phyloP scores from a whole-genome alignment of 2,797 vertebrate species.

The Gambusia yucatana region DNA sequence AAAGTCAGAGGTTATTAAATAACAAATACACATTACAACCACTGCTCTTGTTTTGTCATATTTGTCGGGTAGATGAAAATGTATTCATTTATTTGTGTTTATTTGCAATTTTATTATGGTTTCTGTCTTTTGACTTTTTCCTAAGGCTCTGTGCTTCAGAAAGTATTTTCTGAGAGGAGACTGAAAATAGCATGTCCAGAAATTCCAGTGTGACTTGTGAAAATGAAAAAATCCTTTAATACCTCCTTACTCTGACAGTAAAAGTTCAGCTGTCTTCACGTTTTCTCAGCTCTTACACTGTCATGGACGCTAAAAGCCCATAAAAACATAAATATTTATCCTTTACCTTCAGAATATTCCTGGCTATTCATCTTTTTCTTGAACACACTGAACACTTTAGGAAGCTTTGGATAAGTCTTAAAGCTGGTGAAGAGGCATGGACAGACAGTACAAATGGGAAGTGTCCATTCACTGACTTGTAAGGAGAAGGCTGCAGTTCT shows the following conservation, averaged over 20 bases:
- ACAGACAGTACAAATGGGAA: neutral
- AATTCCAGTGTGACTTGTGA: neutral
- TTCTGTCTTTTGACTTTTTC: neutral
- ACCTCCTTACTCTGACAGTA: neutral
- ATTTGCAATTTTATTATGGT: neutral
- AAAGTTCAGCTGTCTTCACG: neutral
- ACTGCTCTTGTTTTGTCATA: neutral
- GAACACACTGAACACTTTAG: neutral
- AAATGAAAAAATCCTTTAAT: neutral
- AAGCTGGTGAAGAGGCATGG: neutral
- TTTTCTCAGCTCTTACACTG: neutral
- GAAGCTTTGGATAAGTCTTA: constrained; percentile 3
- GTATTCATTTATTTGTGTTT: neutral
- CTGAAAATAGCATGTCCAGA: neutral
- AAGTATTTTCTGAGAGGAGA: neutral
- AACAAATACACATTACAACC: neutral
- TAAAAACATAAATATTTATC: constrained; percentile 19
- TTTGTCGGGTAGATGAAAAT: neutral
- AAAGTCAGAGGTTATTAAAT: neutral
- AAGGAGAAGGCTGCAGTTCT: neutral
- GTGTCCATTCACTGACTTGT: neutral
- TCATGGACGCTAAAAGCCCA: constrained; percentile 2
- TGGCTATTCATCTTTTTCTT: neutral
- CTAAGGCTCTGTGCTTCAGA: neutral
- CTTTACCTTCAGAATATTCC: neutral